These are phyloP conservation scores for Glaucomys volans DNA, from an alignment of 2,113 vertebrate species.

Conservation along the genomic window DNA sequence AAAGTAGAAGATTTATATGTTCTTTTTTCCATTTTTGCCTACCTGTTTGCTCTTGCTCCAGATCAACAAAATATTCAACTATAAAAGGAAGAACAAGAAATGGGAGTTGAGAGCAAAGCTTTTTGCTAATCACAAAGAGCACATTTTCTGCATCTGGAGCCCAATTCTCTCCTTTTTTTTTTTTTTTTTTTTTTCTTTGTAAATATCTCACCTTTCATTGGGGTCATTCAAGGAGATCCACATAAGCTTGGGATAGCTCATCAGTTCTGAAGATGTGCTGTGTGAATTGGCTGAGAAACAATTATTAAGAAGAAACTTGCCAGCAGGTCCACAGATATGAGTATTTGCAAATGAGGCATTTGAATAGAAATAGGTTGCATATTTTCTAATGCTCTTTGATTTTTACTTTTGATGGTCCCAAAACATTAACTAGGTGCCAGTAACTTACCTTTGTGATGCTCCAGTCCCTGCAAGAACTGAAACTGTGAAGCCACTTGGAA, in stretches of 20 bases:
- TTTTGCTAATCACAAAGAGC: background rate
- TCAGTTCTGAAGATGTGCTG: background rate
- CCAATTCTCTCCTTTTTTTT: background rate
- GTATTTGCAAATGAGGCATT: conserved; percentile 79
- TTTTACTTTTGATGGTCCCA: conserved; percentile 78
- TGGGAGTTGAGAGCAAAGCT: background rate
- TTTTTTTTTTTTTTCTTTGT: background rate
- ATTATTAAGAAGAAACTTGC: background rate
- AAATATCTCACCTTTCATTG: background rate
- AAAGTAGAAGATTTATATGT: background rate
- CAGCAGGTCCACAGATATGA: conserved; percentile 63
- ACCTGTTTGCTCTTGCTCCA: background rate
- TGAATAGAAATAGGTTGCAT: conserved; percentile 79
- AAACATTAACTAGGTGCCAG: conserved; percentile 84
- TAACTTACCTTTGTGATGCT: conserved; percentile 81
- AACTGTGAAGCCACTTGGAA: conserved; percentile 83
- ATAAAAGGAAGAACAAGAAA: background rate
- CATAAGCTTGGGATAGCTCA: background rate
- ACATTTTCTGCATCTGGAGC: background rate
- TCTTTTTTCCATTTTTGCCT: background rate
- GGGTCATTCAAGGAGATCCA: background rate
- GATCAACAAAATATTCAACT: background rate
- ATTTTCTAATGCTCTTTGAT: conserved; percentile 78
- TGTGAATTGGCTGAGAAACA: background rate
- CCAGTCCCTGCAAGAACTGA: conserved; percentile 81